Evolutionary conservation across 1,140 invertebrate species (phyloP), one percentile per base, ranked within the genome.

Genomic region (Thalassaphorura encarpata): DNA sequence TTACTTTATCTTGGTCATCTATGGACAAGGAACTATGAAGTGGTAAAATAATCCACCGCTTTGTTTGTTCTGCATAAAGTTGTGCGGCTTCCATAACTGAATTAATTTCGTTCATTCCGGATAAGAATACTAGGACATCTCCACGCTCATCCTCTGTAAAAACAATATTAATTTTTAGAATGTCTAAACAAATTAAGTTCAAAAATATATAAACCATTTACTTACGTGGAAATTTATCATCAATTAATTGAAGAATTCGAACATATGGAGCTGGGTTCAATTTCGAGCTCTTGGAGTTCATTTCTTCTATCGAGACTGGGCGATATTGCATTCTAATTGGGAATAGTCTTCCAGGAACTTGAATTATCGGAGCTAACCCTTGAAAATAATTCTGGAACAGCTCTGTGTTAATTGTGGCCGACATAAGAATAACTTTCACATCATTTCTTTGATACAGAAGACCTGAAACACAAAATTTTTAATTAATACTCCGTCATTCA

Each of bases 321-420:
- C 80, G 78, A 66, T 96, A 98, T 46, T 87, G 73, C 24, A 96
- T 72, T 69, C 93, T 80, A 61, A 98, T 98, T 1, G 93, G 89
- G 76, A 84, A 94, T 18, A 97, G 74, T 56, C 96, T 76, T 6
- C 96, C 95, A 31, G 95, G 95, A 27, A 99, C 90, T 75, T 92
- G 78, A 64, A 96, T 83, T 43, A 94, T 78, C 62, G 80, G 79
- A 36, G 85, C 85, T 41, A 83, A 76, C 69, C 87, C 83, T 57
- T 84, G 76, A 74, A 98, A 99, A 73, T 95, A 99, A 58, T 82
- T 75, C 59, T 80, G 79, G 73, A 98, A 99, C 1, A 98, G 75
- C 61, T 92, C 76, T 40, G 98, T 85, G 73, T 99, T 99, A 39
- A 99, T 97, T 1, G 96, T 99, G 15, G 96, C 96, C 5, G 93